Base-by-base conservation (phyloP, 2,113 vertebrate species). In the Calyptomena viridis region DNA sequence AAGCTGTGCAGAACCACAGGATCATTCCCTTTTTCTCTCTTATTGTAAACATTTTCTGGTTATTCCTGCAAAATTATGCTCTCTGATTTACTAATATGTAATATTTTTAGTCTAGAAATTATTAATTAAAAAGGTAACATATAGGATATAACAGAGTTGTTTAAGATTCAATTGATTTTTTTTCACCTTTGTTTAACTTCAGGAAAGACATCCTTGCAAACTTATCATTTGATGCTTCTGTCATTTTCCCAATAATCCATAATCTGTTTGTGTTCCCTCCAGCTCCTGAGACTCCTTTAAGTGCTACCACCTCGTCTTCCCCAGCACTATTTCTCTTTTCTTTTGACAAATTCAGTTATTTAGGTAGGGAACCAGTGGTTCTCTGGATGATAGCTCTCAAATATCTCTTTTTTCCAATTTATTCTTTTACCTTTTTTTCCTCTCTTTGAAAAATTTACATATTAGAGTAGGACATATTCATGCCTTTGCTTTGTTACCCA, bases 91-190 rank as follows among this genome's bases (percentile, higher is more conserved):
- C 50, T 92, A 86, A 46, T 44, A 75, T 69, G 27, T 76, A 85
- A 87, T 80, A 89, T 67, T 92, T 91, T 72, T 86, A 93, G 53
- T 87, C 92, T 86, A 92, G 85, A 96, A 97, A 92, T 90, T 6
- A 95, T 96, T 87, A 33, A 93, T 96, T 97, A 86, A 91, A 96
- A 97, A 55, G 39, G 35, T 56, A 96, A 71, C 67, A 64, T 69
- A 66, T 52, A 89, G 74, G 68, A 87, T 80, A 88, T 73, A 42
- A 79, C 1, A 44, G 52, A 87, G 44, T 50, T 86, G 17, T 74
- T 96, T 93, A 93, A 88, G 52, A 82, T 96, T 90, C 37, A 6
- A 74, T 75, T 83, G 71, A 58, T 69, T 46, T 95, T 95, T 95
- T 87, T 12, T 4, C 58, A 76, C 37, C 94, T 97, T 94, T 94